Evolutionary conservation across 2,797 vertebrate genomes (phyloP).

Genomic region (Takifugu ocellatus): DNA sequence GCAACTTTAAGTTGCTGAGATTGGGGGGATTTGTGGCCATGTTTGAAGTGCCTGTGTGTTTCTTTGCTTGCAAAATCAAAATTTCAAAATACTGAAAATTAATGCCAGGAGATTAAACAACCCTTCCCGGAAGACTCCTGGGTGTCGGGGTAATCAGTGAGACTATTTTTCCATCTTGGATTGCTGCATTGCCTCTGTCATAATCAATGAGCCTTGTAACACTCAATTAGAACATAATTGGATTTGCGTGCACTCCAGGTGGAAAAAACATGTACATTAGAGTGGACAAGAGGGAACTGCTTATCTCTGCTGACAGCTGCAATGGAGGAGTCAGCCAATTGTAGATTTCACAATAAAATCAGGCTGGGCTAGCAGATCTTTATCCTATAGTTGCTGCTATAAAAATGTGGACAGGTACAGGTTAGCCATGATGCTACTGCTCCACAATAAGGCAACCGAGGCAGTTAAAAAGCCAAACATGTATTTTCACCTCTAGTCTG

Average conservation of each 20-base stretch:
- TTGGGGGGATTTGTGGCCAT: not conserved
- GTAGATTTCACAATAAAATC: conserved; percentile 33
- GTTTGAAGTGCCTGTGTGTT: not conserved
- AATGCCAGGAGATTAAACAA: conserved; percentile 49
- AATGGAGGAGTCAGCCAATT: conserved; percentile 39
- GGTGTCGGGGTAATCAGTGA: conserved; percentile 10
- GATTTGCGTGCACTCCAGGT: conserved; percentile 67
- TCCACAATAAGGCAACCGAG: not conserved
- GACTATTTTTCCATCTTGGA: no score
- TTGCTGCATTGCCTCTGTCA: conserved; percentile 60
- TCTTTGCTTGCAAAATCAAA: conserved; percentile 24
- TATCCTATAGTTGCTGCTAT: not conserved
- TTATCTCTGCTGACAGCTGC: conserved; percentile 66
- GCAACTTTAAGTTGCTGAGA: not conserved
- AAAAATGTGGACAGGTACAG: no score
- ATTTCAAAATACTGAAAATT: conserved; percentile 42
- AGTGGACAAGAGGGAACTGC: conserved; percentile 60
- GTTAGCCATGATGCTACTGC: not conserved
- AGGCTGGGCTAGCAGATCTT: conserved; percentile 9
- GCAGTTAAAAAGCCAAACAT: no score
- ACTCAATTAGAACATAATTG: conserved; percentile 76
- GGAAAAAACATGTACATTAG: conserved; percentile 58
- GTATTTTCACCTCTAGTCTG: no score
- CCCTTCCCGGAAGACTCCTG: conserved; percentile 25
- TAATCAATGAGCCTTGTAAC: conserved; percentile 78